A percentile compares a stretch with the other conserved stretches of the same genome.
phyloP scores from a whole-genome alignment of 1,140 invertebrate genomes.

The Paralvinella palmiformis region DNA sequence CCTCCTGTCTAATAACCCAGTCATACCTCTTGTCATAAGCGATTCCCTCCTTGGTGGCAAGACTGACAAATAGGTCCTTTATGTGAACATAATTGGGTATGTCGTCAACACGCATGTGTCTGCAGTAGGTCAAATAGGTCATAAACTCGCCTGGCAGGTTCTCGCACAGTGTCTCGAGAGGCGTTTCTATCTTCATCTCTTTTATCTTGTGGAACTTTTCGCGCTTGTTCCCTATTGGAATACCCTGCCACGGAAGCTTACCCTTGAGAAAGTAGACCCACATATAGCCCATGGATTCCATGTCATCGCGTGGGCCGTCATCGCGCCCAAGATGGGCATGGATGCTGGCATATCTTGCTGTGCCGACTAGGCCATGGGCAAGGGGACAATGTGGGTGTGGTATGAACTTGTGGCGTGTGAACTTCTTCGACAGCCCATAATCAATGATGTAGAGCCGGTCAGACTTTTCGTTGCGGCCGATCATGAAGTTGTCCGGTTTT shows the following conservation, averaged over 20 bases:
- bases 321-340: conserved; percentile 25
- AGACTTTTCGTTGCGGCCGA: conserved; percentile 14
- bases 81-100: conserved; percentile 3
- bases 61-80: not conserved
- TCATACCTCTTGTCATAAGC: conserved; percentile 6
- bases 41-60: not conserved
- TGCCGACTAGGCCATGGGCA: conserved; percentile 7
- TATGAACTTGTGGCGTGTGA: conserved; percentile 33
- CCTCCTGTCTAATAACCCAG: no score
- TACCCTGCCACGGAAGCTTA: conserved; percentile 87
- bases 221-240: conserved; percentile 82
- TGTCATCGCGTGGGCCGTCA: conserved; percentile 77
- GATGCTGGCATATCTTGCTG: conserved; percentile 14
- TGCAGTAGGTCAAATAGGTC: conserved; percentile 1
- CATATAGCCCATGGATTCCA: conserved; percentile 93
- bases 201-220: conserved; percentile 96
- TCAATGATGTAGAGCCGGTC: conserved; percentile 15
- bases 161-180: conserved; percentile 86
- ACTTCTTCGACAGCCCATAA: conserved; percentile 12
- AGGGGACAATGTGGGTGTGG: conserved; percentile 50
- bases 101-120: conserved; percentile 12
- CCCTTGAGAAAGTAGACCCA: conserved; percentile 92
- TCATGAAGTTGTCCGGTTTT: conserved; percentile 25
- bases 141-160: conserved; percentile 3
- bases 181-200: conserved; percentile 96